phyloP scores from a whole-genome alignment of 1,140 invertebrate species.

The Ladona fulva region DNA sequence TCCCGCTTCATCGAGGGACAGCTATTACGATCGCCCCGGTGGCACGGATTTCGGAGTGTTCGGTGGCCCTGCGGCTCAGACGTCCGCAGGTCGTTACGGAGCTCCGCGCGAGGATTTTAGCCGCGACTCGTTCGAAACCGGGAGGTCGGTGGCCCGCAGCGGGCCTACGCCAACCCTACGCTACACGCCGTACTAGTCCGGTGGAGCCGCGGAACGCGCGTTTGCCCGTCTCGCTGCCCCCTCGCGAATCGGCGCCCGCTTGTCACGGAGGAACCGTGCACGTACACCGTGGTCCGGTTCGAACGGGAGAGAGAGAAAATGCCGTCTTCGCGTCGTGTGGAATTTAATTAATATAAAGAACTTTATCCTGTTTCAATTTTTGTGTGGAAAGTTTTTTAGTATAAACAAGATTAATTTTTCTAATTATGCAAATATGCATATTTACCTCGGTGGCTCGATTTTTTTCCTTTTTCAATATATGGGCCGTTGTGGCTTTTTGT shows the following conservation, averaged over 20 bases:
- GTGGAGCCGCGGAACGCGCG: neutral
- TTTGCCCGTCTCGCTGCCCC: neutral
- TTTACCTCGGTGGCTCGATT: neutral
- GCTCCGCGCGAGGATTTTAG: neutral
- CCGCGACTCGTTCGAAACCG: constrained; percentile 1
- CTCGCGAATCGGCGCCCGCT: neutral
- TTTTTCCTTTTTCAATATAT: neutral
- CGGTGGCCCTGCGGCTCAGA: neutral
- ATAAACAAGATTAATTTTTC: neutral
- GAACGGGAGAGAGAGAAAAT: neutral
- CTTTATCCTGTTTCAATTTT: neutral
- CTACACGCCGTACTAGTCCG: neutral
- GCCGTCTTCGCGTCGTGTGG: neutral
- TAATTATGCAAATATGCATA: neutral
- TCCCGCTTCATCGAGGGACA: neutral
- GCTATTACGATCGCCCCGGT: neutral
- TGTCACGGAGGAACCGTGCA: neutral
- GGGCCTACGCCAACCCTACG: neutral
- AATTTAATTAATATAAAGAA: neutral
- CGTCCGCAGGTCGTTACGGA: neutral
- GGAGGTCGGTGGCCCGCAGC: neutral
- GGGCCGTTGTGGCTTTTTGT: neutral
- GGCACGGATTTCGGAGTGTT: neutral
- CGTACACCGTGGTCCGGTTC: neutral
- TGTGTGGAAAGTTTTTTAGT: constrained; percentile 6